phyloP scores from a whole-genome alignment of 2,797 vertebrate species.

The Perodicticus potto region DNA sequence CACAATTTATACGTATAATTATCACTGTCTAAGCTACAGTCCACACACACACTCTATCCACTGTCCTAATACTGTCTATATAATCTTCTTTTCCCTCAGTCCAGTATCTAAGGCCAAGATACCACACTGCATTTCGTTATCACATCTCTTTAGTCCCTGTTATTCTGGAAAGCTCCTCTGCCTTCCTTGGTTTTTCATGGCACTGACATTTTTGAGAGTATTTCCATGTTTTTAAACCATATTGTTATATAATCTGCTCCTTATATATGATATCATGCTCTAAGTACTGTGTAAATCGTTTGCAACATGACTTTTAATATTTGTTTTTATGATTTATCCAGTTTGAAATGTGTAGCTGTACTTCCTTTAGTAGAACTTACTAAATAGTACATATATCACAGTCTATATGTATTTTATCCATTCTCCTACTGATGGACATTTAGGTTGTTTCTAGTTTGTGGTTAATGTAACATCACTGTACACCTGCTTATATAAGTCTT shows the following conservation, averaged over 20 bases:
- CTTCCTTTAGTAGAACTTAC: background rate
- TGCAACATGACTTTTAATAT: background rate
- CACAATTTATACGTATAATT: background rate
- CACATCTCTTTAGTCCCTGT: background rate
- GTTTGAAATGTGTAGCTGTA: background rate
- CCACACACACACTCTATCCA: too few relatives aligned
- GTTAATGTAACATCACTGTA: background rate
- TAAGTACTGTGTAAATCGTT: too few relatives aligned
- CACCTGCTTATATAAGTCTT: background rate
- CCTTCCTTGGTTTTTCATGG: background rate
- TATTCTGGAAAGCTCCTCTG: background rate
- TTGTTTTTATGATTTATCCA: background rate
- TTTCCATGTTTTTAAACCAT: background rate
- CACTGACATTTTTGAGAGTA: background rate
- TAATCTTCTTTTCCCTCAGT: background rate
- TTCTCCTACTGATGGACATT: background rate
- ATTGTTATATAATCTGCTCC: too few relatives aligned
- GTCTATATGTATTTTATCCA: background rate
- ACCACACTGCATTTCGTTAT: background rate
- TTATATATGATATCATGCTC: too few relatives aligned
- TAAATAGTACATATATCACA: background rate
- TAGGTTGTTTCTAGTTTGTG: background rate
- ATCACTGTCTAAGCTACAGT: background rate
- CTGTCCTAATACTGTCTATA: too few relatives aligned
- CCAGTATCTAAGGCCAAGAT: background rate